A percentile compares a stretch with the other conserved stretches of the same genome.
phyloP scores from a whole-genome alignment of 2,888 invertebrate species.

The Metallyticus violacea region DNA sequence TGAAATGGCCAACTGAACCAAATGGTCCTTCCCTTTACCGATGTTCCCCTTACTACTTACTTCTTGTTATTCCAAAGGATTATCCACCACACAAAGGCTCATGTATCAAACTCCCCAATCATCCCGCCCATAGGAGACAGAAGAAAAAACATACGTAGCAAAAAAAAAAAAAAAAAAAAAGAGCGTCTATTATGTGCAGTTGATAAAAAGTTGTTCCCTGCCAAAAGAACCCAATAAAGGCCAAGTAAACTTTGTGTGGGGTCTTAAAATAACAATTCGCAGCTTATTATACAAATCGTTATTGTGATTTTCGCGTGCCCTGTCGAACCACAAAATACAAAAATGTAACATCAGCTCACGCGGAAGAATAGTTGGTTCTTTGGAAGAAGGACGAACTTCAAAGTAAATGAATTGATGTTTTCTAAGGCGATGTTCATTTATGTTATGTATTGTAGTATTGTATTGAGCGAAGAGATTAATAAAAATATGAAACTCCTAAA shows the following conservation, averaged over 20 bases:
- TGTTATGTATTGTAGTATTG: too few relatives aligned
- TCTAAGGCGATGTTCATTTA: too few relatives aligned
- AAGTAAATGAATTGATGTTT: too few relatives aligned
- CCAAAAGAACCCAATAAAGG: neutral
- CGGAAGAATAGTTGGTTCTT: neutral
- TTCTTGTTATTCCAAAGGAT: constrained; percentile 13
- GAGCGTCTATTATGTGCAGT: neutral
- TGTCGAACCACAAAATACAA: neutral
- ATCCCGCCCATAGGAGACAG: neutral
- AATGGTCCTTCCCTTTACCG: neutral
- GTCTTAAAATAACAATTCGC: neutral
- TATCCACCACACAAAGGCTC: constrained; percentile 1
- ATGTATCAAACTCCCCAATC: neutral
- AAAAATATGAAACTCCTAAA: too few relatives aligned
- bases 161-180: too few relatives aligned
- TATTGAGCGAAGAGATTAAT: too few relatives aligned
- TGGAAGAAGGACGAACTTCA: neutral
- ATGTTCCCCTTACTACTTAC: neutral
- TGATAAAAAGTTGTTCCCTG: neutral
- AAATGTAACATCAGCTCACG: neutral
- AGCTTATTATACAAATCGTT: neutral
- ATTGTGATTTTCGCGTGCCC: neutral
- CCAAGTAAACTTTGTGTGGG: neutral
- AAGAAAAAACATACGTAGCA: neutral
- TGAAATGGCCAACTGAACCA: neutral